Evolutionary conservation across 2,888 invertebrate species (phyloP).

Genomic region (Silvanus unidentatus): DNA sequence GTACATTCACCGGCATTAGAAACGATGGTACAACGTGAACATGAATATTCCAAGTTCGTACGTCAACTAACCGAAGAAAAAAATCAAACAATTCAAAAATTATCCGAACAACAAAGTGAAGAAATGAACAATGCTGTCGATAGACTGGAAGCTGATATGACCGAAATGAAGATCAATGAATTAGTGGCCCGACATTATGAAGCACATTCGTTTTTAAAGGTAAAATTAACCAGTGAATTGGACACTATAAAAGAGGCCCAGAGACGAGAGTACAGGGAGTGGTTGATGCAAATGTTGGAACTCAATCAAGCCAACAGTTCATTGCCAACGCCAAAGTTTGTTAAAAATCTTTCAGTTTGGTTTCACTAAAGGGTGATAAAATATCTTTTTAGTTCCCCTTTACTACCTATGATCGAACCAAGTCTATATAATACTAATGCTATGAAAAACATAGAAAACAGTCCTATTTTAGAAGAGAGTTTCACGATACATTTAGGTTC

Average conservation of each 20-base stretch:
- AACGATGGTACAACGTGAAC: slow-evolving; percentile 82
- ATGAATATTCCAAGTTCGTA: slow-evolving; percentile 77
- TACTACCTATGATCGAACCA: slow-evolving; percentile 18
- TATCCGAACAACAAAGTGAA: slow-evolving; percentile 72
- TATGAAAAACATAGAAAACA: slow-evolving; percentile 23
- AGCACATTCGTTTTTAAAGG: slow-evolving; percentile 75
- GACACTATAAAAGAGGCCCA: slow-evolving; percentile 81
- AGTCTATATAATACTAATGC: slow-evolving; percentile 13
- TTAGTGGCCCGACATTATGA: slow-evolving; percentile 77
- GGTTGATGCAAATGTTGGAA: slow-evolving; percentile 78
- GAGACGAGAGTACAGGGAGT: slow-evolving; percentile 78
- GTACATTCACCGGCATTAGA: slow-evolving; percentile 67
- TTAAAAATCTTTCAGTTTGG: background rate
- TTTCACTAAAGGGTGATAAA: no score
- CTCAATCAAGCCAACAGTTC: slow-evolving; percentile 58
- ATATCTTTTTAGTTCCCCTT: slow-evolving; percentile 47
- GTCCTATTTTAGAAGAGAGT: slow-evolving; percentile 72
- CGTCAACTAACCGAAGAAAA: slow-evolving; percentile 66
- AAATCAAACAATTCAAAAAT: slow-evolving; percentile 62
- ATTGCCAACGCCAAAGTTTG: slow-evolving; percentile 51
- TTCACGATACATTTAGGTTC: slow-evolving; percentile 97
- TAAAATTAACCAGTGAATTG: slow-evolving; percentile 79
- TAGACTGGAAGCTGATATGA: slow-evolving; percentile 67
- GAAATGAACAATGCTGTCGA: slow-evolving; percentile 87
- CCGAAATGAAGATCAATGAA: slow-evolving; percentile 79